Conservation (phyloP, 1,140 invertebrate species). For the Drosophila saltans region DNA sequence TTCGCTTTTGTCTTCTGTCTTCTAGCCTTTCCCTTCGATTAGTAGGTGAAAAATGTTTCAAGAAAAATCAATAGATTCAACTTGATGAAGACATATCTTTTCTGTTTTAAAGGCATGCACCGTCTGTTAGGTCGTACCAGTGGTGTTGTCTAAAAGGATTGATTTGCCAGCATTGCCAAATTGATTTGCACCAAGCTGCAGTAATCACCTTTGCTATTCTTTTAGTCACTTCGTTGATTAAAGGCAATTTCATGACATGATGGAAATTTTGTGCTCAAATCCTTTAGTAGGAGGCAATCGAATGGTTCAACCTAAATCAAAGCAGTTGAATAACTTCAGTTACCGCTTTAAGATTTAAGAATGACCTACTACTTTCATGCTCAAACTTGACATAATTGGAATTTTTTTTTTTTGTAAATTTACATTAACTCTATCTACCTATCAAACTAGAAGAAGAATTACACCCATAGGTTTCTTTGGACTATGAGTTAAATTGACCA, state of each 20-base stretch:
- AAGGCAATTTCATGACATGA: not conserved
- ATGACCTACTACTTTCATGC: no score
- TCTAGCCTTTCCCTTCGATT: slow-evolving; percentile 45
- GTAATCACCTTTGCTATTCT: not conserved
- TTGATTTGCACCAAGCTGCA: not conserved
- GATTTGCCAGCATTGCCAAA: not conserved
- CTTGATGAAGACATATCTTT: slow-evolving; percentile 22
- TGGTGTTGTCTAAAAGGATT: not conserved
- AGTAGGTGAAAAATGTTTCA: slow-evolving; percentile 52
- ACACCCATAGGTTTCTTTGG: no score
- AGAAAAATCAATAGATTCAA: slow-evolving; percentile 66
- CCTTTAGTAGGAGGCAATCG: not conserved
- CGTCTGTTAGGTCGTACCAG: not conserved
- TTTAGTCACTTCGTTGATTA: slow-evolving; percentile 1
- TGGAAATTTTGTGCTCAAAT: not conserved
- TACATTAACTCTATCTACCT: no score
- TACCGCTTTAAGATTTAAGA: no score
- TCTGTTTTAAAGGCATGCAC: slow-evolving; percentile 11
- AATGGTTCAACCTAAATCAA: no score
- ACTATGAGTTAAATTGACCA: no score
- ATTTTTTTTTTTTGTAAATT: no score
- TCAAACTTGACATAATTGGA: no score
- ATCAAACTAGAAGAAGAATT: no score
- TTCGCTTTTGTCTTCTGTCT: slow-evolving; percentile 55
- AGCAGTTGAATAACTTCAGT: no score